phyloP scores from a whole-genome alignment of 1,140 invertebrate species.

The Heliothis virescens region DNA sequence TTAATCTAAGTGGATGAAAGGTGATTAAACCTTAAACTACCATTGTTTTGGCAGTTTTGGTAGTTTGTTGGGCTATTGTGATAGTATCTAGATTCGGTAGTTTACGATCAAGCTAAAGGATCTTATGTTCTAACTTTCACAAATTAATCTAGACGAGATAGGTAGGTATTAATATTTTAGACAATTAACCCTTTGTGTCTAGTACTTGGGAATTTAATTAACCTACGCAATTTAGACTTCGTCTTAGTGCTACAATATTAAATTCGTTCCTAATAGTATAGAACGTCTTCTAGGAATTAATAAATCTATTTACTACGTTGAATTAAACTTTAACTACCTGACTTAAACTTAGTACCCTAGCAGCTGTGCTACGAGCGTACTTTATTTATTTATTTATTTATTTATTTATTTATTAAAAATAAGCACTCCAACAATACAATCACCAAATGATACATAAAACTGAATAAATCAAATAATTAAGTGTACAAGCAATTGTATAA shows the following conservation, averaged over 20 bases:
- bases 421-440: no score
- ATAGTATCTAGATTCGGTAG: neutral
- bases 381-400: no score
- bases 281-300: constrained; percentile 5
- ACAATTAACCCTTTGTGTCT: no score
- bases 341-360: neutral
- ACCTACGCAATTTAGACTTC: neutral
- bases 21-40: constrained; percentile 19
- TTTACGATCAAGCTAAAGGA: neutral
- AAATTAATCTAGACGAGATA: neutral
- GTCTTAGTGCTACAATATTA: neutral
- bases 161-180: neutral
- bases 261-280: constrained; percentile 11
- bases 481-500: no score
- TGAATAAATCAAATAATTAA: no score
- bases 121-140: neutral
- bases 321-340: constrained; percentile 30
- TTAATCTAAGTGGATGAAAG: neutral
- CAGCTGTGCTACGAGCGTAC: neutral
- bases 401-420: no score
- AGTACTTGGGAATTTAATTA: no score
- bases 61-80: constrained; percentile 3
- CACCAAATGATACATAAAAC: no score
- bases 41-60: constrained; percentile 5
- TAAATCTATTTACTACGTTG: neutral